These are phyloP conservation scores for Chymomyza amoena DNA, from an alignment of 2,888 invertebrate species.

Conservation along the genomic window DNA sequence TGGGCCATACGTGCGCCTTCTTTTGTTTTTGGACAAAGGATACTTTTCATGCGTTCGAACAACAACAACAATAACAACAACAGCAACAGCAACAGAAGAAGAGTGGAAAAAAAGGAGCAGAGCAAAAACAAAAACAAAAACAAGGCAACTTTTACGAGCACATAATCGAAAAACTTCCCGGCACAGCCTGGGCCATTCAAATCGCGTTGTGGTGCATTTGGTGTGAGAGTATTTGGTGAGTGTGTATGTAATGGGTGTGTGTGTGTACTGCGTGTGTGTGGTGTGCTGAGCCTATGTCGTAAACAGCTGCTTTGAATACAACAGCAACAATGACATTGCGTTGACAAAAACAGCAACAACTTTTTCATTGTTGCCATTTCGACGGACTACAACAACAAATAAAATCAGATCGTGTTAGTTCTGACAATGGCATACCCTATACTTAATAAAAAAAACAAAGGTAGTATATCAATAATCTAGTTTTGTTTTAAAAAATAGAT, in stretches of 20 bases:
- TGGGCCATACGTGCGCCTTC: background rate
- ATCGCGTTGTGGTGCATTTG: background rate
- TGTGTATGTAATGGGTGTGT: background rate
- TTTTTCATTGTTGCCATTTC: slow-evolving; percentile 12
- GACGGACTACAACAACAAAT: background rate
- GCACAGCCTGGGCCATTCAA: background rate
- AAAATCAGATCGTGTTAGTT: too few species aligned
- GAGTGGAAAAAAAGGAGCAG: too few species aligned
- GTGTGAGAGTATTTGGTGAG: background rate
- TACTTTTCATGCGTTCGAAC: slow-evolving; percentile 24
- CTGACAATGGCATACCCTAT: too few species aligned
- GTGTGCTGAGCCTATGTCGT: slow-evolving; percentile 29
- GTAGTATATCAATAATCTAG: too few species aligned
- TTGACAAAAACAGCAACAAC: background rate
- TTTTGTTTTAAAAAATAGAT: too few species aligned
- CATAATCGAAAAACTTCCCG: slow-evolving; percentile 67
- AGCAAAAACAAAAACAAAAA: slow-evolving; percentile 34
- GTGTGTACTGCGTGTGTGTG: slow-evolving; percentile 7
- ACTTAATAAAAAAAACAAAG: too few species aligned
- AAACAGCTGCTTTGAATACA: slow-evolving; percentile 42
- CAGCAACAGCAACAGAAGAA: too few species aligned
- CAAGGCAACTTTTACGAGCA: slow-evolving; percentile 66
- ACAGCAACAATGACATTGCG: slow-evolving; percentile 4
- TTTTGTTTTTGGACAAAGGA: slow-evolving; percentile 54
- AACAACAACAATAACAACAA: too few species aligned